Evolutionary conservation across 92 coral and sea anemone genomes (phyloP).

Genomic region (Chrysogorgia sp.): DNA sequence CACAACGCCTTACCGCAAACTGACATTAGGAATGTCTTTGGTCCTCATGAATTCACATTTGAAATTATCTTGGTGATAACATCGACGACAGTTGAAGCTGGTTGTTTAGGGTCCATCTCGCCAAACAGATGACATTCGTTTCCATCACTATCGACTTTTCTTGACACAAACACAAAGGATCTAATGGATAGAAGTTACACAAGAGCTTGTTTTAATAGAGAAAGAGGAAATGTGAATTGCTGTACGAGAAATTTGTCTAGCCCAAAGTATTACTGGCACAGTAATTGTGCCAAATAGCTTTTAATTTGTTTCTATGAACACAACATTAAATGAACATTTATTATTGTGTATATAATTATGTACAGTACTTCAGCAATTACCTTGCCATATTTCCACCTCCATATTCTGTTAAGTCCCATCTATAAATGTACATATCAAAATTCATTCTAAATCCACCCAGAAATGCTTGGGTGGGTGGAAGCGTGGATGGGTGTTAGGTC

Average conservation of each 20-base stretch:
- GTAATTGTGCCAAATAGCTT: background rate
- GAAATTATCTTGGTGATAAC: constrained; percentile 58
- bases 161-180: constrained; percentile 87
- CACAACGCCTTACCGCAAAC: too few relatives aligned
- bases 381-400: constrained; percentile 41
- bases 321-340: too few relatives aligned
- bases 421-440: too few relatives aligned
- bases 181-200: constrained; percentile 38
- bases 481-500: too few relatives aligned
- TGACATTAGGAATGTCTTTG: background rate
- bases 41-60: constrained; percentile 22
- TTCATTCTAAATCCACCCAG: background rate
- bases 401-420: constrained; percentile 92
- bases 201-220: background rate
- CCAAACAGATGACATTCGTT: constrained; percentile 94
- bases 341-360: too few relatives aligned
- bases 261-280: too few relatives aligned
- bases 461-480: too few relatives aligned
- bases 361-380: background rate
- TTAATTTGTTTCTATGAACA: too few relatives aligned
- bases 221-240: background rate
- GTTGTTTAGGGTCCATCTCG: constrained; percentile 79
- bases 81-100: constrained; percentile 81
- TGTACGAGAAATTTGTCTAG: too few relatives aligned
- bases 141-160: constrained; percentile 81